Evolutionary conservation across 2,113 vertebrate genomes (phyloP).

Genomic region (Pseudopodoces humilis): DNA sequence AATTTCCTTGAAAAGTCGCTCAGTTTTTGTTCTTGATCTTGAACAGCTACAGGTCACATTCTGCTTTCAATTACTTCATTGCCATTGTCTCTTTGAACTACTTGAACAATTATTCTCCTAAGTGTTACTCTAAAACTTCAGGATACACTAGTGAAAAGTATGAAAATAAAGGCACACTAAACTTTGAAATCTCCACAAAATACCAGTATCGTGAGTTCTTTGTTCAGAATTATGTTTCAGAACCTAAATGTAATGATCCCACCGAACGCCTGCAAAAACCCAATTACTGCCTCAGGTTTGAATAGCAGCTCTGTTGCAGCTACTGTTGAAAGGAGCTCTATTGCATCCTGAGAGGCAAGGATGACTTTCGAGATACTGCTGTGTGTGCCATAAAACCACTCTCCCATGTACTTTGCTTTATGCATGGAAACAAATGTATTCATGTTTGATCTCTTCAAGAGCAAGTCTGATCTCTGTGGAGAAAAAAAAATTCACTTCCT

Average conservation of each 20-base stretch:
- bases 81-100: conserved; percentile 11
- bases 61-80: conserved; percentile 30
- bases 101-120: conserved; percentile 41
- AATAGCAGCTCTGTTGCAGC: conserved; percentile 30
- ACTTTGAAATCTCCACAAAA: conserved; percentile 17
- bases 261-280: conserved; percentile 7
- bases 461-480: neutral
- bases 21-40: conserved; percentile 29
- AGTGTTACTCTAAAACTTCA: conserved; percentile 18
- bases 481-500: conserved; percentile 35
- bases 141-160: neutral
- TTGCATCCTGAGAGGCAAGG: conserved; percentile 1
- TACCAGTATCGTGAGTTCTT: neutral
- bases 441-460: conserved; percentile 36
- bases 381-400: conserved; percentile 4
- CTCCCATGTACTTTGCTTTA: conserved; percentile 7
- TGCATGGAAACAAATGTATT: conserved; percentile 44
- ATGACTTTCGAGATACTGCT: neutral
- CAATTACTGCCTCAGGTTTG: conserved; percentile 48
- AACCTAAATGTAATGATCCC: neutral
- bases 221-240: conserved; percentile 26
- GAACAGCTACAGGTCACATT: conserved; percentile 40
- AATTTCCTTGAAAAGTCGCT: conserved; percentile 20
- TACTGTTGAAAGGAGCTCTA: conserved; percentile 22
- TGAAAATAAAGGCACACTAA: conserved; percentile 13